These are phyloP conservation scores for Blennius ocellaris DNA, from an alignment of 2,113 vertebrate species.

Conservation along the genomic window DNA sequence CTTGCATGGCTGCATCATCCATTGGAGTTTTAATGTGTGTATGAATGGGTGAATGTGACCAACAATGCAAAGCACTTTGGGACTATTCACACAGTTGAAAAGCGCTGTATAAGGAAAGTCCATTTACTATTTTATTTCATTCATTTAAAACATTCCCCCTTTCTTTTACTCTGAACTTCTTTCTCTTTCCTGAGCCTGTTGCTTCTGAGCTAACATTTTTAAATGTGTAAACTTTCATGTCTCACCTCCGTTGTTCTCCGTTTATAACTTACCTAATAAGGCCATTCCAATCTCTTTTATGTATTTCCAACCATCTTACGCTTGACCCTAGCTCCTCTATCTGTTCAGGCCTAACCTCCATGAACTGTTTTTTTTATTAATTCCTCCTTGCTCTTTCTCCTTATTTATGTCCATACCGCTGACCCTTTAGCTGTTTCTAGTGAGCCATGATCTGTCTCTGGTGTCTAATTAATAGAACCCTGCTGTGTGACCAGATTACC, in stretches of 20 bases:
- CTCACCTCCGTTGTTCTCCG: neutral
- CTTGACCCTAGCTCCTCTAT: neutral
- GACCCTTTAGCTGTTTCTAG: conserved; percentile 11
- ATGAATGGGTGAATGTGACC: too few species aligned
- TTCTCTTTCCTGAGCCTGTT: too few species aligned
- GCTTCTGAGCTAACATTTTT: neutral
- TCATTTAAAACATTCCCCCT: too few species aligned
- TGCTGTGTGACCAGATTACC: conserved; percentile 39
- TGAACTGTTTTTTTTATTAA: neutral
- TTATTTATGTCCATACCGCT: neutral
- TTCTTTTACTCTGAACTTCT: too few species aligned
- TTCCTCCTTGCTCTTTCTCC: neutral
- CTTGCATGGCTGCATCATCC: too few species aligned
- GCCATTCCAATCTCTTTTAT: neutral
- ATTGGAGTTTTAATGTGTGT: too few species aligned
- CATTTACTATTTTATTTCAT: too few species aligned
- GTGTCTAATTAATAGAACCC: conserved; percentile 46
- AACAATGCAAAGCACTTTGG: too few species aligned
- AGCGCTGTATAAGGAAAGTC: too few species aligned
- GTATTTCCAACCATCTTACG: neutral
- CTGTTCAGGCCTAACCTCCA: neutral
- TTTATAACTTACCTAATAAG: neutral
- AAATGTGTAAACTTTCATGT: neutral
- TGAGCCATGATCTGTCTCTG: conserved; percentile 25
- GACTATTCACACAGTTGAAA: too few species aligned